These are phyloP conservation scores for Aporophyla nigra DNA, from an alignment of 2,888 invertebrate genomes.

Conservation along the genomic window DNA sequence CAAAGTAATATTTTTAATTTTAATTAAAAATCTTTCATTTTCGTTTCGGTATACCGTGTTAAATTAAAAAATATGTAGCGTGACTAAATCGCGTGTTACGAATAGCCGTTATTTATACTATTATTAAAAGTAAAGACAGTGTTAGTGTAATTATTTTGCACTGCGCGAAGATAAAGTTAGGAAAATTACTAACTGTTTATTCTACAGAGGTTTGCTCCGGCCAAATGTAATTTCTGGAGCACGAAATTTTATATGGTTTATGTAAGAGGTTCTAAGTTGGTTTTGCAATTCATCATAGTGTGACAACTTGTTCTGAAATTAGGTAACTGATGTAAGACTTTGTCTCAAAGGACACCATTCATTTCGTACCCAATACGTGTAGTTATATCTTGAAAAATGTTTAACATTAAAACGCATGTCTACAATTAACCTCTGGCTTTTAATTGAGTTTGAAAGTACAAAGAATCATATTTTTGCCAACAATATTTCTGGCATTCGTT, in stretches of 20 bases:
- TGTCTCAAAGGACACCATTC: too few species aligned
- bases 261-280: not conserved
- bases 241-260: not conserved
- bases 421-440: too few species aligned
- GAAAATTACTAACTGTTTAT: not conserved
- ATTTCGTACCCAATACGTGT: too few species aligned
- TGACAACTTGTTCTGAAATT: not conserved
- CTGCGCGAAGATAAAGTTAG: not conserved
- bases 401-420: too few species aligned
- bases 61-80: conserved; percentile 39
- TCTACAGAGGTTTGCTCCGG: not conserved
- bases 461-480: too few species aligned
- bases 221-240: conserved; percentile 12
- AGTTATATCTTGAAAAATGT: too few species aligned
- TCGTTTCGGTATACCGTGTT: conserved; percentile 10
- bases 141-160: conserved; percentile 27
- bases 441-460: too few species aligned
- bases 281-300: conserved; percentile 4
- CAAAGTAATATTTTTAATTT: conserved; percentile 29
- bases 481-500: too few species aligned
- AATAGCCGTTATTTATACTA: conserved; percentile 14
- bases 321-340: not conserved
- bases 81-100: conserved; percentile 57
- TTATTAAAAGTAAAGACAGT: conserved; percentile 33
- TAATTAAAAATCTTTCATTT: conserved; percentile 46